Percentiles rank a stretch among this genome's conserved stretches.
These are phyloP conservation scores for Globodera rostochiensis DNA, from an alignment of 1,140 invertebrate genomes.

Conservation along the genomic window DNA sequence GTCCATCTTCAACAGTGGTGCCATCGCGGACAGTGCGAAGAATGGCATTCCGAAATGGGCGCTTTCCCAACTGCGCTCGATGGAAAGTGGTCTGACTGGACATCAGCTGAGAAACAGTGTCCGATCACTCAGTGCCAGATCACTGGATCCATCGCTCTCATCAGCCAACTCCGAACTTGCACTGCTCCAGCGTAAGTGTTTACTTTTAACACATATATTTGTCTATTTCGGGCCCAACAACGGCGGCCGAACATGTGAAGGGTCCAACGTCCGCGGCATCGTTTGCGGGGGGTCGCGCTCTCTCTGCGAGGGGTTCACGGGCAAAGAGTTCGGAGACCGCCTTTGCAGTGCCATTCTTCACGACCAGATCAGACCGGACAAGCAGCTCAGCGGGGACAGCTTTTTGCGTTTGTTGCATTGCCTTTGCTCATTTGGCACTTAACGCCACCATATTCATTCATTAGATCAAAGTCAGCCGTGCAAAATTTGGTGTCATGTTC, in stretches of 20 bases:
- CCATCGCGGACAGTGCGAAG: constrained; percentile 57
- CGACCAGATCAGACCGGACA: constrained; percentile 56
- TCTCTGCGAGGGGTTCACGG: constrained; percentile 54
- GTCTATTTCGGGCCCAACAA: constrained; percentile 59
- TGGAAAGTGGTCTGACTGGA: constrained; percentile 63
- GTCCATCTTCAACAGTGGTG: constrained; percentile 52
- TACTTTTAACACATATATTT: background rate
- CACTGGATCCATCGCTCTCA: constrained; percentile 59
- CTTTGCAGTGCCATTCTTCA: constrained; percentile 59
- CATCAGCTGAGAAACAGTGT: constrained; percentile 58
- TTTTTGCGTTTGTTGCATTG: constrained; percentile 54
- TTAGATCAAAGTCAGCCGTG: constrained; percentile 63
- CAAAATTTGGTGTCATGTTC: constrained; percentile 65
- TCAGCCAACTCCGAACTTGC: constrained; percentile 61
- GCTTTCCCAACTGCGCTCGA: constrained; percentile 47
- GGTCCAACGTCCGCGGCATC: constrained; percentile 55
- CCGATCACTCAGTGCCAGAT: constrained; percentile 62
- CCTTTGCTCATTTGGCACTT: background rate
- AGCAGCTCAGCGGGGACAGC: constrained; percentile 57
- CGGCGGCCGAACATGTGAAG: constrained; percentile 54
- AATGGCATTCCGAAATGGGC: constrained; percentile 38
- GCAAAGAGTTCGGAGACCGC: constrained; percentile 60
- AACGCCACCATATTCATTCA: background rate
- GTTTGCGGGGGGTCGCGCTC: constrained; percentile 52
- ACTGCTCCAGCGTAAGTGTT: constrained; percentile 59